phyloP scores from a whole-genome alignment of 2,113 vertebrate genomes.

The Otolemur garnettii region DNA sequence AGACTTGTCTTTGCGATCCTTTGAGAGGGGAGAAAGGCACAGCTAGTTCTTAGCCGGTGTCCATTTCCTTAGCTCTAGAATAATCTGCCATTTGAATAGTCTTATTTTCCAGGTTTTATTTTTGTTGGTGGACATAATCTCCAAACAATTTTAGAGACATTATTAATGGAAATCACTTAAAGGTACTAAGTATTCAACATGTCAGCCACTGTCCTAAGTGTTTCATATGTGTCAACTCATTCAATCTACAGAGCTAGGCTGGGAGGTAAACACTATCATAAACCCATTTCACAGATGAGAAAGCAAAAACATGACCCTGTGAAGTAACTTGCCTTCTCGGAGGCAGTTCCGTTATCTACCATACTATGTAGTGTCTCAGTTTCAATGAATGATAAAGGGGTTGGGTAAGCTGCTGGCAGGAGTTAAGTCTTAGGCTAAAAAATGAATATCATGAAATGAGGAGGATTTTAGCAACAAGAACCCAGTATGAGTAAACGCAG shows the following conservation, averaged over 20 bases:
- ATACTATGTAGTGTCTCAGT: neutral
- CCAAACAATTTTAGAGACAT: constrained; percentile 14
- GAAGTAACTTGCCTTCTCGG: neutral
- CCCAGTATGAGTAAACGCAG: neutral
- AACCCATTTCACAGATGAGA: neutral
- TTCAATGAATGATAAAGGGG: neutral
- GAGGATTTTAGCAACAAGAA: constrained; percentile 17
- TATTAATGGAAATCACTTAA: neutral
- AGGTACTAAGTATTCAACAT: neutral
- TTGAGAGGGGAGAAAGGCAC: neutral
- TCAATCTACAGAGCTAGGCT: neutral
- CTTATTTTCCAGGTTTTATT: neutral
- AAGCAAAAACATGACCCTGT: neutral
- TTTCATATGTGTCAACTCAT: neutral
- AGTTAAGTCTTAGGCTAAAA: constrained; percentile 39
- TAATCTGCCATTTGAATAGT: neutral
- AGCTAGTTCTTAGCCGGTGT: neutral
- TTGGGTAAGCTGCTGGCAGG: neutral
- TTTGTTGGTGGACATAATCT: constrained; percentile 6
- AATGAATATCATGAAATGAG: constrained; percentile 6
- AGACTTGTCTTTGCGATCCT: constrained; percentile 19
- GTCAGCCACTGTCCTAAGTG: neutral
- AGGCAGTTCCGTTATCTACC: neutral
- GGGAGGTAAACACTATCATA: neutral
- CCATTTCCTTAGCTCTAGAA: neutral